Evolutionary conservation across 2,113 vertebrate species (phyloP).

Genomic region (Neodon shergylaensis): DNA sequence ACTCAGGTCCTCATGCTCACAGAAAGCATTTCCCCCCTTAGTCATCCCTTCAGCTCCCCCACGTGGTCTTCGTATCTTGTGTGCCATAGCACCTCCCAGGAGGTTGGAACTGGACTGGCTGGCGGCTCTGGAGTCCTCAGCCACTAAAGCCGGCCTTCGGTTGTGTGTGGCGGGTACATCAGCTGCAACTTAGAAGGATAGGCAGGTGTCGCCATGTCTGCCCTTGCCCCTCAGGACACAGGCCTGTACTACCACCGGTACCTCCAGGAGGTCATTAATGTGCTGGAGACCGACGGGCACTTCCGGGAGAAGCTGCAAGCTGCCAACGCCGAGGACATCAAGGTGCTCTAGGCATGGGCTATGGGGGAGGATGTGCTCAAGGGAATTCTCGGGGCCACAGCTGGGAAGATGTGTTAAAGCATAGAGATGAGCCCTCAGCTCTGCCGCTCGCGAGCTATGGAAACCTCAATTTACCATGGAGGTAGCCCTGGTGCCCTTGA

Average conservation of each 20-base stretch:
- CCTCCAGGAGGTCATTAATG: slow-evolving; percentile 93
- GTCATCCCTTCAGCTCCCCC: not conserved
- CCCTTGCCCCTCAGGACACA: slow-evolving; percentile 87
- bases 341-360: slow-evolving; percentile 79
- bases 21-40: not conserved
- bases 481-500: not conserved
- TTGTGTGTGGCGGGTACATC: not conserved
- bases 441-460: not conserved
- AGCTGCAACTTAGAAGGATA: fast-evolving
- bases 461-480: fast-evolving
- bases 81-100: not conserved
- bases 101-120: not conserved
- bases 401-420: not conserved
- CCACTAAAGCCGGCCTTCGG: not conserved
- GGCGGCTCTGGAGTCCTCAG: not conserved
- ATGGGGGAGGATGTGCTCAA: fast-evolving
- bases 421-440: fast-evolving
- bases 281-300: slow-evolving; percentile 94
- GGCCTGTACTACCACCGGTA: slow-evolving; percentile 95
- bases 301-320: slow-evolving; percentile 95
- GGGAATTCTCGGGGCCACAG: not conserved
- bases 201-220: not conserved
- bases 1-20: not conserved
- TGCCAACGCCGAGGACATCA: slow-evolving; percentile 94
- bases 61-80: not conserved